A percentile compares a stretch with the other conserved stretches of the same genome.
phyloP scores from a whole-genome alignment of 2,797 vertebrate species.

The Scyliorhinus canicula region DNA sequence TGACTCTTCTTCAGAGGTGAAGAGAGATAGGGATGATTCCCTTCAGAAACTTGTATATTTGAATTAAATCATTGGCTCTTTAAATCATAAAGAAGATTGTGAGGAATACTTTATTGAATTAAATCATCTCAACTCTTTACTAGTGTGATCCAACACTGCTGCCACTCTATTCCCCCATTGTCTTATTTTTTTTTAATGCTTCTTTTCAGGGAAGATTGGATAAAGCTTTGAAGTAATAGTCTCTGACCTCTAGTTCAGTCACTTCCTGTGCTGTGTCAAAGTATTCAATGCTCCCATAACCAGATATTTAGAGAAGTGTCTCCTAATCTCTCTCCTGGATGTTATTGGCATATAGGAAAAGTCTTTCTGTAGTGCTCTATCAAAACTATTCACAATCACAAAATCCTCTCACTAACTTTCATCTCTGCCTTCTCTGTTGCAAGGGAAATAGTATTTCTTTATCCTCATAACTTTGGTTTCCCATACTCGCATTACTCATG shows the following conservation, averaged over 20 bases:
- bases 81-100: too few relatives aligned
- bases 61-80: too few relatives aligned
- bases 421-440: not conserved
- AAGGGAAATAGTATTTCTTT: too few relatives aligned
- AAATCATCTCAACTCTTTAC: not conserved
- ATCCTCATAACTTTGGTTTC: not conserved
- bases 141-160: not conserved
- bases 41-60: too few relatives aligned
- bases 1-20: too few relatives aligned
- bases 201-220: not conserved
- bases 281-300: not conserved
- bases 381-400: not conserved
- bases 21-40: too few relatives aligned
- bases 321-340: not conserved
- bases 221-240: not conserved
- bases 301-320: not conserved
- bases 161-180: not conserved
- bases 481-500: not conserved
- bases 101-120: too few relatives aligned
- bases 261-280: not conserved
- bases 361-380: not conserved
- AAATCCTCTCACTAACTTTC: not conserved
- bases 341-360: not conserved
- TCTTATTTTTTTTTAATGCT: not conserved
- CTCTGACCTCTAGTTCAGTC: not conserved